Evolutionary conservation across 2,113 vertebrate species (phyloP).

Genomic region (Etia nguti): DNA sequence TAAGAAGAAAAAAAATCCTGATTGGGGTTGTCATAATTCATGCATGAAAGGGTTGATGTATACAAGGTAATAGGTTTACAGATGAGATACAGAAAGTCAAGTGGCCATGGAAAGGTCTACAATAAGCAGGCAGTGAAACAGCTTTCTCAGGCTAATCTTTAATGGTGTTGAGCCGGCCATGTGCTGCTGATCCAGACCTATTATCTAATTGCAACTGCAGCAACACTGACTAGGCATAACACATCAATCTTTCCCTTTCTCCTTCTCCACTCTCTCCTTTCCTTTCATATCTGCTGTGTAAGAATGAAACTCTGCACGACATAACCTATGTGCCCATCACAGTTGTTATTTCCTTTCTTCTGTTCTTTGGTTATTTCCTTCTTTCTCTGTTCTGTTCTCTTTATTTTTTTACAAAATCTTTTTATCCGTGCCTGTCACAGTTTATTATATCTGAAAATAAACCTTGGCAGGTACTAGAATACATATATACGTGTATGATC

Average conservation of each 20-base stretch:
- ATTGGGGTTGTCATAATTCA: neutral
- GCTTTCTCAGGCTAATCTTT: conserved; percentile 45
- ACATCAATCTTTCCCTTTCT: conserved; percentile 40
- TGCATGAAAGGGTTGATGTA: neutral
- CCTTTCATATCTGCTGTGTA: conserved; percentile 16
- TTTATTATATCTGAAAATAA: neutral
- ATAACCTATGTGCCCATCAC: neutral
- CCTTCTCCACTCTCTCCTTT: neutral
- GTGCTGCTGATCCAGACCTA: conserved; percentile 60
- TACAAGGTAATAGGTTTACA: neutral
- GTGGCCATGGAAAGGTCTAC: neutral
- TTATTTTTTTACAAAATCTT: neutral
- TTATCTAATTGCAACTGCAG: conserved; percentile 71
- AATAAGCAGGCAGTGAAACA: conserved; percentile 26
- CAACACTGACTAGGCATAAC: conserved; percentile 45
- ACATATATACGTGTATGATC: neutral
- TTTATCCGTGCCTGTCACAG: neutral
- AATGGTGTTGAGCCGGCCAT: conserved; percentile 45
- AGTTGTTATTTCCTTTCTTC: neutral
- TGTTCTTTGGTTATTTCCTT: neutral
- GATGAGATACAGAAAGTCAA: neutral
- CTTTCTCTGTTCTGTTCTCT: neutral
- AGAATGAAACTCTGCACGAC: neutral
- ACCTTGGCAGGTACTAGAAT: neutral
- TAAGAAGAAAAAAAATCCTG: accelerated